These are phyloP conservation scores for Lithophane semibrunnea DNA, from an alignment of 2,888 invertebrate species.

Conservation along the genomic window DNA sequence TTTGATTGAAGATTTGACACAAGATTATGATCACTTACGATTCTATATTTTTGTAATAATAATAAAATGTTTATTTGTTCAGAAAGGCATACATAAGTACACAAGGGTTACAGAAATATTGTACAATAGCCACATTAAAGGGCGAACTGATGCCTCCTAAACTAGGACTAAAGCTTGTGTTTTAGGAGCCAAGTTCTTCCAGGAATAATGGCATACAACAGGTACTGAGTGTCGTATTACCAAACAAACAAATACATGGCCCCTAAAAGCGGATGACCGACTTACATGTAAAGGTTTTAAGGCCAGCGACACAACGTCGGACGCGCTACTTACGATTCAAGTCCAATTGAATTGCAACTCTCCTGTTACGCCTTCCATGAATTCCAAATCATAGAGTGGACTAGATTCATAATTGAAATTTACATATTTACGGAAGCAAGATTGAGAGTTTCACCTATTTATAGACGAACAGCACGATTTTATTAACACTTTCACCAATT, in stretches of 20 bases:
- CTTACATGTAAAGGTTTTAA: not conserved
- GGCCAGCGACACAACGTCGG: not conserved
- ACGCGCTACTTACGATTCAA: conserved; percentile 7
- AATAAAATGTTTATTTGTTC: too few relatives aligned
- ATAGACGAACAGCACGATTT: not conserved
- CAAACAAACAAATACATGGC: not conserved
- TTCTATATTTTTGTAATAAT: too few relatives aligned
- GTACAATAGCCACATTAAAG: too few relatives aligned
- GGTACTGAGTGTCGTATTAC: too few relatives aligned
- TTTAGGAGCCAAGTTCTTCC: too few relatives aligned
- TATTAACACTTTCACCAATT: not conserved
- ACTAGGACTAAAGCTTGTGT: too few relatives aligned
- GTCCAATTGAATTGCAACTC: conserved; percentile 38
- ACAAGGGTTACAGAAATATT: too few relatives aligned
- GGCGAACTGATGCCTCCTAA: too few relatives aligned
- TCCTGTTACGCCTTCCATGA: conserved; percentile 29
- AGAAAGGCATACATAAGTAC: too few relatives aligned
- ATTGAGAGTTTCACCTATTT: conserved; percentile 14
- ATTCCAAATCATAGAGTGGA: conserved; percentile 25
- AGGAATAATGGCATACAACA: too few relatives aligned
- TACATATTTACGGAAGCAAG: conserved; percentile 17
- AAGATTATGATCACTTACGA: not conserved
- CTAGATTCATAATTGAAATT: conserved; percentile 37
- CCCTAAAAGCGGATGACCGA: not conserved
- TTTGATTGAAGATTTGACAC: conserved; percentile 10